Conservation (phyloP, 2,113 vertebrate species). For the Phocoena sinus region DNA sequence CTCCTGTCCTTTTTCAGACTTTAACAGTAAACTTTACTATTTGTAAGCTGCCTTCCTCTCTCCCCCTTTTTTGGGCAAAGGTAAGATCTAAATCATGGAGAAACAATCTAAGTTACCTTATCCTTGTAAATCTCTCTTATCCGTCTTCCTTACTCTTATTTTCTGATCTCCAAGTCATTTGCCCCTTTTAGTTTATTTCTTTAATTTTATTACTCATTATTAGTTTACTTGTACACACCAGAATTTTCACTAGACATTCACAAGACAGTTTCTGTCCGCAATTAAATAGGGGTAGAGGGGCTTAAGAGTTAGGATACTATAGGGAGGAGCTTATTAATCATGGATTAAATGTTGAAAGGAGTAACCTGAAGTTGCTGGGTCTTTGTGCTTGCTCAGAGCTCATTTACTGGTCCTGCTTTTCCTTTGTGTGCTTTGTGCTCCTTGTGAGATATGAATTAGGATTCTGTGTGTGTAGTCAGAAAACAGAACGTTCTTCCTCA, state of each 20-base stretch:
- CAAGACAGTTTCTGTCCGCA: neutral
- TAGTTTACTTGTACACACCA: neutral
- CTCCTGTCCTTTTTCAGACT: neutral
- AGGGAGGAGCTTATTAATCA: neutral
- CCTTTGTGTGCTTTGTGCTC: neutral
- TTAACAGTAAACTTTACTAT: neutral
- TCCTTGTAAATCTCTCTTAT: neutral
- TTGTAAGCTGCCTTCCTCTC: neutral
- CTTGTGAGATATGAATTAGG: neutral
- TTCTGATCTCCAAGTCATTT: neutral
- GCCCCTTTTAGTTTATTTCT: neutral
- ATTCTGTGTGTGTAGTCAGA: constrained; percentile 8
- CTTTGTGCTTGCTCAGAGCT: neutral
- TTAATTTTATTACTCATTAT: constrained; percentile 25
- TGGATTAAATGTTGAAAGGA: neutral
- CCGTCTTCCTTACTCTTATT: neutral
- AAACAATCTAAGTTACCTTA: neutral
- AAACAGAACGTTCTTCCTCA: neutral
- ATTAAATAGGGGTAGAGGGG: neutral
- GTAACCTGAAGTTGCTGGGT: neutral
- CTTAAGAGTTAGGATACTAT: neutral
- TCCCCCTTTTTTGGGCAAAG: neutral
- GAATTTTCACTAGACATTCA: constrained; percentile 4
- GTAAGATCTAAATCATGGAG: neutral
- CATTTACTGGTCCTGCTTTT: constrained; percentile 3